Base-by-base conservation (phyloP, 2,888 invertebrate species). In the Caenorhabditis sinica region DNA sequence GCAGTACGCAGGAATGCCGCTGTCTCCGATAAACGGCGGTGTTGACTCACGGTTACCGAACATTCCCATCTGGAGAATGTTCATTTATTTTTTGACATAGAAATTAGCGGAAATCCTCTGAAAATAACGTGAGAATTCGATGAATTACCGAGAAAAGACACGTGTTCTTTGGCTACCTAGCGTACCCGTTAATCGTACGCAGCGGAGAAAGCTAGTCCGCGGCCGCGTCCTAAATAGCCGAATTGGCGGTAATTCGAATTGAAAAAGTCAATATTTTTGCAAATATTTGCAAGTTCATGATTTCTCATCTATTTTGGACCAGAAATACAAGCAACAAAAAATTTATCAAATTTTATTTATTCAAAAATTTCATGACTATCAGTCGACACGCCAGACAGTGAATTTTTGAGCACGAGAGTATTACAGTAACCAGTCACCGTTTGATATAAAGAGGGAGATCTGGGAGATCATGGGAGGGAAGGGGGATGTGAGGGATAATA, bases 1-100 rank as follows among this genome's bases (percentile, higher is more conserved):
- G 49, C 86, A 88, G 75, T 91, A 92, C 73, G 90, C 87, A 28
- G 91, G 91, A 43, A 89, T 84, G 8, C 85, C 81, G 56, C 86
- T 82, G 20, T 80, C 73, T 51, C 85, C 87, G 30, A 90, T 86
- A 4, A 88, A 82, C 4, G 90, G 88, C 25, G 89, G 72, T 51
- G 66, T 80, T 33, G 43, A 23, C 30, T 58, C 43, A 11, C 66
- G 49, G 36, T 58, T 49, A 13, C 76, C 76, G 49, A 76, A 76
- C 8, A 76, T 68, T 60, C 49, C 36, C 71, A 79, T 79, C 56
- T 71, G 53, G 3, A 49, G 15, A 30, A 43, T 58, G 13, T 36
- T 30, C 58, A 9, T 23, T n/a, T 56, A 28, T 30, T 17, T 30
- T 33, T 43, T 15, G 30, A 15, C 9, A 17, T n/a, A 69, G 28